Percentiles rank a stretch among this genome's conserved stretches.
Conservation (phyloP, 1,140 invertebrate species). For the Papilio machaon region DNA sequence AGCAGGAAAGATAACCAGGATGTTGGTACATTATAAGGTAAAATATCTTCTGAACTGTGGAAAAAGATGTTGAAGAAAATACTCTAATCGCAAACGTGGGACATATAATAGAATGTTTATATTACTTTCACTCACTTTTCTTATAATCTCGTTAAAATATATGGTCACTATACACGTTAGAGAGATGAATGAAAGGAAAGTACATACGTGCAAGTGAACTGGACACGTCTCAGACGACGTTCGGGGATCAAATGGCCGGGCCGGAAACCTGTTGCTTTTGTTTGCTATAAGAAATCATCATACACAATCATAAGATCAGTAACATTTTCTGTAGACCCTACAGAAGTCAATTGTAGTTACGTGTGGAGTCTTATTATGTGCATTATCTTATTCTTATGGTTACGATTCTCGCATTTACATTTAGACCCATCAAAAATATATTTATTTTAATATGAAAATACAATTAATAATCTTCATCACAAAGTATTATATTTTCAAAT, state of each 20-base stretch:
- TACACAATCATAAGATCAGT: background rate
- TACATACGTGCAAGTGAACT: slow-evolving; percentile 26
- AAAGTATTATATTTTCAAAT: background rate
- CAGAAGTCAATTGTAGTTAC: background rate
- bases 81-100: background rate
- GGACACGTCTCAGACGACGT: background rate
- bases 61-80: background rate
- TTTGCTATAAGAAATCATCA: background rate
- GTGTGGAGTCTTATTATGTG: background rate
- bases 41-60: background rate
- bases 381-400: background rate
- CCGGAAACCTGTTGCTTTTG: too few relatives aligned
- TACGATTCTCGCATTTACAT: too few relatives aligned
- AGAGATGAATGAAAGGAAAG: slow-evolving; percentile 46
- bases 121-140: background rate
- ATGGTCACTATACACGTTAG: slow-evolving; percentile 40
- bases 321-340: background rate
- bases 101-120: background rate
- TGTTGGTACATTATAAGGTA: background rate
- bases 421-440: too few relatives aligned
- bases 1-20: too few relatives aligned
- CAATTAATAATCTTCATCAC: background rate
- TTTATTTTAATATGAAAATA: background rate
- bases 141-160: background rate
- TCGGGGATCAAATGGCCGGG: slow-evolving; percentile 2